Conservation (phyloP, 2,113 vertebrate species). For the Aspiorhynchus laticeps region DNA sequence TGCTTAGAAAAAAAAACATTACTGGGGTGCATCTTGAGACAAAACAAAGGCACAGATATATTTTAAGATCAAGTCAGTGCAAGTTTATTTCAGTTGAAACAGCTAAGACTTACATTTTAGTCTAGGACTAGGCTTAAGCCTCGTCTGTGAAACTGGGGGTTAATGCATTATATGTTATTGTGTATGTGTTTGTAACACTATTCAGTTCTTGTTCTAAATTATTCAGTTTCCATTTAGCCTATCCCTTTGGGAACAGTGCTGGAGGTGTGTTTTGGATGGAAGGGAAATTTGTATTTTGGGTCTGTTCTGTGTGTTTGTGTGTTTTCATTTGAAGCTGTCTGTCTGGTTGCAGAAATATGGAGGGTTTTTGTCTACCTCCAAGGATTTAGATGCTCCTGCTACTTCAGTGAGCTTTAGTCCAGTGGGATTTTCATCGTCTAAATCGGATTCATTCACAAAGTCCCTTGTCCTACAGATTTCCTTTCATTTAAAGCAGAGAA, state of each 20-base stretch:
- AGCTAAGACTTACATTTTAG: too few relatives aligned
- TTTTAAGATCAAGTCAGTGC: too few relatives aligned
- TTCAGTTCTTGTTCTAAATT: conserved; percentile 46
- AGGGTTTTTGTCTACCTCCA: conserved; percentile 14
- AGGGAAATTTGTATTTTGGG: conserved; percentile 17
- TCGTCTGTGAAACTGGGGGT: too few relatives aligned
- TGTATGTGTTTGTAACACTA: conserved; percentile 23
- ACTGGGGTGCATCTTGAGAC: too few relatives aligned
- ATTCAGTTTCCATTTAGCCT: conserved; percentile 48
- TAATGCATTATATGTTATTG: background rate
- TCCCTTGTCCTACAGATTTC: background rate
- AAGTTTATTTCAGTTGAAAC: too few relatives aligned
- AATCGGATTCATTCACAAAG: conserved; percentile 21
- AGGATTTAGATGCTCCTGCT: conserved; percentile 1
- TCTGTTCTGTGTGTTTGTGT: background rate
- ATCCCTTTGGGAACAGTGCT: conserved; percentile 27
- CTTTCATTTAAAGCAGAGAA: conserved; percentile 1
- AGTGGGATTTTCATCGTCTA: background rate
- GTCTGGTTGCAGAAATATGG: conserved; percentile 8
- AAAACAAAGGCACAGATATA: too few relatives aligned
- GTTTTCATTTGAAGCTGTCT: conserved; percentile 9
- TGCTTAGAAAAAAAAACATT: too few relatives aligned
- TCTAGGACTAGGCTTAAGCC: too few relatives aligned
- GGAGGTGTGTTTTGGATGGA: conserved; percentile 12
- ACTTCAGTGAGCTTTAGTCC: background rate